phyloP scores from a whole-genome alignment of 2,113 vertebrate genomes.

The Menura novaehollandiae region DNA sequence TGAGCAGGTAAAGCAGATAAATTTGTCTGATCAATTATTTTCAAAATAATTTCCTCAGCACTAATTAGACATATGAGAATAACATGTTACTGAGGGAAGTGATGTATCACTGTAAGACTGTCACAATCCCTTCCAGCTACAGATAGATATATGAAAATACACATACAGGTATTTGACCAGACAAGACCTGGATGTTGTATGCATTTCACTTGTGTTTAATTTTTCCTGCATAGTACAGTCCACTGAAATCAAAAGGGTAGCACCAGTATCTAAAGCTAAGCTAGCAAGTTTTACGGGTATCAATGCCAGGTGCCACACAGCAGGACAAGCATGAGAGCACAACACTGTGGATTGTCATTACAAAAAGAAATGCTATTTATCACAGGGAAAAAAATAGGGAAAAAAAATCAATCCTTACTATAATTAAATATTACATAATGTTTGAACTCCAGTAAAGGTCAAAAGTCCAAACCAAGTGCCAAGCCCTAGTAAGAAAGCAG shows the following conservation, averaged over 20 bases:
- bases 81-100: background rate
- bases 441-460: background rate
- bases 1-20: background rate
- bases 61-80: background rate
- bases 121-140: background rate
- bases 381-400: background rate
- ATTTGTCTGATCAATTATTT: background rate
- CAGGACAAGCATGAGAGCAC: background rate
- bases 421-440: background rate
- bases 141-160: background rate
- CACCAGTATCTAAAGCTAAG: background rate
- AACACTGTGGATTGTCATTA: background rate
- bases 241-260: background rate
- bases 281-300: background rate
- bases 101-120: background rate
- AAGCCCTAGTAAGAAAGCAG: background rate
- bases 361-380: background rate
- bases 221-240: accelerated
- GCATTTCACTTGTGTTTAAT: background rate
- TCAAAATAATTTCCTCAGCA: background rate
- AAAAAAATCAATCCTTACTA: background rate
- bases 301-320: accelerated
- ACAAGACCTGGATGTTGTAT: background rate
- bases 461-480: background rate
- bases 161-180: background rate